Evolutionary conservation across 2,113 vertebrate species (phyloP), one percentile per base, ranked within the genome.

Genomic region (Caretta caretta): DNA sequence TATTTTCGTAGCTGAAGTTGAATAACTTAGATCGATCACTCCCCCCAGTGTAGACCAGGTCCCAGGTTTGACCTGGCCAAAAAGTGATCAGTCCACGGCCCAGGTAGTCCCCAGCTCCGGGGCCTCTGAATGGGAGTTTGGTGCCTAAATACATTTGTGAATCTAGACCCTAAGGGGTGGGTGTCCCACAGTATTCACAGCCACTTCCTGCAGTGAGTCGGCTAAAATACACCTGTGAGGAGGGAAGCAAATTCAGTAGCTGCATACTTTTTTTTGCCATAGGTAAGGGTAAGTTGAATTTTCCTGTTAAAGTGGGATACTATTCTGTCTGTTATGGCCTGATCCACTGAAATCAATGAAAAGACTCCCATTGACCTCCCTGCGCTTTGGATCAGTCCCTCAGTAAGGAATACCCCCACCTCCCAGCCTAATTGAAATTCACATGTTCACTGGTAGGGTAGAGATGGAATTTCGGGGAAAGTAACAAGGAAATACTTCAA

Each of bases 171-270:
- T 20, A 75, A 10, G 20, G n/a, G 72, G 7, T 5, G 22, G 22
- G 22, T 24, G 10, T 22, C 10, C 69, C 8, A 14, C 14, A 65
- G 62, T 8, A 38, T 42, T 75, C n/a, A 24, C 69, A 75, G 20
- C 22, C n/a, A 75, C 19, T 75, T 24, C 22, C 38, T 75, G 17
- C 69, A 75, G 22, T 42, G 38, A 20, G 19, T 24, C 11, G 3
- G 38, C 20, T 29, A 13, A 31, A 62, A 62, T 62, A 16, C 56
- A 89, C 27, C 0, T 0, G 42, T 10, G 5, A 0, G 0, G 20
- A 56, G 4, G 87, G 3, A 2, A 82, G 8, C 3, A 72, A 82
- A 91, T 5, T 35, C 10, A 83, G 59, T 14, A 62, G 59, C 59
- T 29, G 59, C 59, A 13, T 29, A 12, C 3, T 59, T 59, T 59